Conservation (phyloP, 35 echinoderm and acorn worm genomes). For the Hemicentrotus pulcherrimus region DNA sequence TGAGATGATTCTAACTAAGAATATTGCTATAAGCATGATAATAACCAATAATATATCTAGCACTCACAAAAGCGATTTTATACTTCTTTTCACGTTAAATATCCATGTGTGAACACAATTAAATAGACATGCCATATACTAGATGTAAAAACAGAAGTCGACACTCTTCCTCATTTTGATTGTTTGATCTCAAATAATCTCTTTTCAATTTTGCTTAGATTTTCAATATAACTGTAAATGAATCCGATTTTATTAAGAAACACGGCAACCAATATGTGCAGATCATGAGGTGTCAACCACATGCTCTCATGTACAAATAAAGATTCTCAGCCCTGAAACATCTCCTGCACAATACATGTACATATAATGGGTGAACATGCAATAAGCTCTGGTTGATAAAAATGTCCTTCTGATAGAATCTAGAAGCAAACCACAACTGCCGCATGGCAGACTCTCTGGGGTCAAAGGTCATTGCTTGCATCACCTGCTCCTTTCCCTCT, state of each 20-base stretch:
- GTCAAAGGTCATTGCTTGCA: slow-evolving; percentile 8
- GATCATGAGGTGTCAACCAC: neutral
- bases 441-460: neutral
- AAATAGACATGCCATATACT: neutral
- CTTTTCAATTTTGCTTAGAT: too few species aligned
- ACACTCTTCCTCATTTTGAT: neutral
- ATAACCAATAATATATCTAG: neutral
- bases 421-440: neutral
- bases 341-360: neutral
- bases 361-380: neutral
- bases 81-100: neutral
- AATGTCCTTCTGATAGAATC: neutral
- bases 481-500: slow-evolving; percentile 43
- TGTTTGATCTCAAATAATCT: too few species aligned
- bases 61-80: neutral
- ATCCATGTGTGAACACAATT: neutral
- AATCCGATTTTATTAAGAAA: neutral
- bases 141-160: neutral
- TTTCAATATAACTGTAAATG: too few species aligned
- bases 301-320: neutral
- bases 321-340: neutral
- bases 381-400: neutral
- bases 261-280: neutral
- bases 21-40: neutral
- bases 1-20: neutral